Percentiles rank a stretch among this genome's conserved stretches.
Evolutionary conservation across 2,888 invertebrate species (phyloP).

Genomic region (Drosophila sordidapex): DNA sequence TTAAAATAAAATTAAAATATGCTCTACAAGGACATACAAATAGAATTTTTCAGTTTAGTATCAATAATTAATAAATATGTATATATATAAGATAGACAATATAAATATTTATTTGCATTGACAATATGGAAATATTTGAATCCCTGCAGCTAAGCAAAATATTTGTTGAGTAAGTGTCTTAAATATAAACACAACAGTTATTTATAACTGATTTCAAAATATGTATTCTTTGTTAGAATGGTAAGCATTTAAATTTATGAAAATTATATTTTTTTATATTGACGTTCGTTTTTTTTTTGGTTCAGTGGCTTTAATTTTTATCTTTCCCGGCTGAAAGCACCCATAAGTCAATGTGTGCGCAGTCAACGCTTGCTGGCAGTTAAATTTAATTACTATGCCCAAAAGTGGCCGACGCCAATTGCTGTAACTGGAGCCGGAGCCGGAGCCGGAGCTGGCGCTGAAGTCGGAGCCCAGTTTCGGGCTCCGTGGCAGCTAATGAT

Average conservation of each 20-base stretch:
- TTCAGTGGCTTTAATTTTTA: slow-evolving; percentile 17
- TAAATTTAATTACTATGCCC: slow-evolving; percentile 74
- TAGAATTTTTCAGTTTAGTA: neutral
- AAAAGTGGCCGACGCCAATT: slow-evolving; percentile 54
- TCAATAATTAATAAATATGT: neutral
- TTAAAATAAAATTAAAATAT: neutral
- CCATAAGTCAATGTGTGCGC: slow-evolving; percentile 43
- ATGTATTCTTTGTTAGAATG: neutral
- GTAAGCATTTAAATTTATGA: neutral
- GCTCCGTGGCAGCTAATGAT: slow-evolving; percentile 53
- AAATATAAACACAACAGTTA: neutral
- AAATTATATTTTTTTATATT: neutral
- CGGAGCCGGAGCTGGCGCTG: slow-evolving; percentile 2
- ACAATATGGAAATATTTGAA: neutral
- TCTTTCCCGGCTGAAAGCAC: slow-evolving; percentile 32
- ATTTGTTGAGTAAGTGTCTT: neutral
- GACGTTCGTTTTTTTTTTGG: neutral
- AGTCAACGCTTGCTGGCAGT: slow-evolving; percentile 48
- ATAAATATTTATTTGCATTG: neutral
- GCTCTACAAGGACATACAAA: neutral
- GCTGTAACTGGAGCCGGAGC: slow-evolving; percentile 62
- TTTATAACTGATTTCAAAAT: neutral
- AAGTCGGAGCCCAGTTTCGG: neutral
- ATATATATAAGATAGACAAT: neutral
- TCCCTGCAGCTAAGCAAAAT: neutral